A percentile compares a stretch with the other conserved stretches of the same genome.
Evolutionary conservation across 1,140 invertebrate genomes (phyloP).

Genomic region (Acromyrmex heyeri): DNA sequence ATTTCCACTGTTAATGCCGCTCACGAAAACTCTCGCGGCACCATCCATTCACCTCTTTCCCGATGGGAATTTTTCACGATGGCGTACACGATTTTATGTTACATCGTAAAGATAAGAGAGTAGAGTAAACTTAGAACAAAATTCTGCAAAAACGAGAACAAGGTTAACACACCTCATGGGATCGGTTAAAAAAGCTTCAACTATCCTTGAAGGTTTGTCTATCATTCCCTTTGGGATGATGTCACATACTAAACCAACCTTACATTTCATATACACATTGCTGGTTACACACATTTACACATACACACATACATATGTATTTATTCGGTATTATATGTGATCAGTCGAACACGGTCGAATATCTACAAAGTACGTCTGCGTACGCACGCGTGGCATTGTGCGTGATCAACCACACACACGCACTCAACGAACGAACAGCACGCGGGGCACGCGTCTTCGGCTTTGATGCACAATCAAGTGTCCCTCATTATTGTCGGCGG

Average conservation of each 20-base stretch:
- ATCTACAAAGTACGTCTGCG: slow-evolving; percentile 7
- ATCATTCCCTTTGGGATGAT: slow-evolving; percentile 62
- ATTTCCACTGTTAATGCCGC: slow-evolving; percentile 4
- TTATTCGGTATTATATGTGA: slow-evolving; percentile 24
- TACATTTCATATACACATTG: not conserved
- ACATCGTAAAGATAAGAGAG: not conserved
- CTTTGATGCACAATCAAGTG: slow-evolving; percentile 79
- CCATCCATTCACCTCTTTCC: not conserved
- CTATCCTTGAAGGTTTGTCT: slow-evolving; percentile 12
- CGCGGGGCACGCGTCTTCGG: slow-evolving; percentile 76
- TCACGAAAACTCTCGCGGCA: slow-evolving; percentile 7
- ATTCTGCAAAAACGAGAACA: not conserved
- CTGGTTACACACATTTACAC: not conserved
- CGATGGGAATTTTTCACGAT: not conserved
- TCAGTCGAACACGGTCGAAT: not conserved
- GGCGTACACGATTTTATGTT: not conserved
- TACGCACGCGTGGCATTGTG: slow-evolving; percentile 14
- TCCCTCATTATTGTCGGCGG: slow-evolving; percentile 76
- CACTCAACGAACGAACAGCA: slow-evolving; percentile 12
- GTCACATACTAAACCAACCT: slow-evolving; percentile 8
- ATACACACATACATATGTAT: not conserved
- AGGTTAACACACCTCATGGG: not conserved
- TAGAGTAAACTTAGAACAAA: not conserved
- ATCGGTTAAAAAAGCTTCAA: not conserved
- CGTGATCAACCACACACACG: slow-evolving; percentile 36